phyloP scores from a whole-genome alignment of 2,113 vertebrate genomes.

The Syrmaticus mikado region DNA sequence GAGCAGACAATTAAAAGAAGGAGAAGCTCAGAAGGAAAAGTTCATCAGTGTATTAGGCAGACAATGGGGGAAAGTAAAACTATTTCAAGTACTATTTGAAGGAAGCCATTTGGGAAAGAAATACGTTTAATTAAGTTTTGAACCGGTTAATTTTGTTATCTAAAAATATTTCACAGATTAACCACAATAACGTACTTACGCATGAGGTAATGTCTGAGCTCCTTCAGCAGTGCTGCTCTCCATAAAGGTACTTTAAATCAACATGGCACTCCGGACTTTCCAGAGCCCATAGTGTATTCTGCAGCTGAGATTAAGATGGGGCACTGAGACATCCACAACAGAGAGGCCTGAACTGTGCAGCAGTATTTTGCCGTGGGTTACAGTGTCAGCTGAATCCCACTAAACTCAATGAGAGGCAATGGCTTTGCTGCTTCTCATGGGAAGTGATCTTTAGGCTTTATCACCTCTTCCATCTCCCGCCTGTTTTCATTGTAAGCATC shows the following conservation, averaged over 20 bases:
- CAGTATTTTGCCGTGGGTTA: not conserved
- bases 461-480: not conserved
- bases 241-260: not conserved
- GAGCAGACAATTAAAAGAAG: conserved; percentile 53
- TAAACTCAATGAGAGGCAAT: not conserved
- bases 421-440: not conserved
- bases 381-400: not conserved
- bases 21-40: conserved; percentile 32
- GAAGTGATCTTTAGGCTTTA: fast-evolving
- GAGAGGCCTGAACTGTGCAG: not conserved
- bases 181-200: not conserved
- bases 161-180: conserved; percentile 51
- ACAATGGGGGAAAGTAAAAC: conserved; percentile 48
- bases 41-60: conserved; percentile 28
- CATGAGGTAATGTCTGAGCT: not conserved
- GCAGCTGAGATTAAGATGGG: not conserved
- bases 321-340: not conserved
- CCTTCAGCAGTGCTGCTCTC: not conserved
- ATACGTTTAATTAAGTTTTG: conserved; percentile 56
- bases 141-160: conserved; percentile 40
- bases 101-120: conserved; percentile 52
- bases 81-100: conserved; percentile 33
- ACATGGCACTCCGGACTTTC: not conserved
- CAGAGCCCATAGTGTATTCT: fast-evolving
- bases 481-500: fast-evolving